Evolutionary conservation across 1,140 invertebrate species (phyloP).

Genomic region (Cyclina sinensis): DNA sequence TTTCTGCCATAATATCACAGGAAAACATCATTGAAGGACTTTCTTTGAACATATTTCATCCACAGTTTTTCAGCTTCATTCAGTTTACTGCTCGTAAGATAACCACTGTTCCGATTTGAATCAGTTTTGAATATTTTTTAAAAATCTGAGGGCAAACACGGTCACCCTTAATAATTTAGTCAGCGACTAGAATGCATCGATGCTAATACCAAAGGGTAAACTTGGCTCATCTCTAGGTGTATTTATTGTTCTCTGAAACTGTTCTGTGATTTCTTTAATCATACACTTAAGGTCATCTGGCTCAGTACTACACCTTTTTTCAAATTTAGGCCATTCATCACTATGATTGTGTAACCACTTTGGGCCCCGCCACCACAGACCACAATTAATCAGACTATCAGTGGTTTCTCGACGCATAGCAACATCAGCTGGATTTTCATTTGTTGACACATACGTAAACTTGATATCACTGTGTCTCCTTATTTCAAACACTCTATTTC

Average conservation of each 20-base stretch:
- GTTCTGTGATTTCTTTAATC: too few relatives aligned
- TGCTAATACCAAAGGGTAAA: conserved; percentile 9
- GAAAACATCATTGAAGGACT: background rate
- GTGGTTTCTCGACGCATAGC: background rate
- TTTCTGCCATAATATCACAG: background rate
- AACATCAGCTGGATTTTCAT: too few relatives aligned
- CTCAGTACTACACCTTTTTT: too few relatives aligned
- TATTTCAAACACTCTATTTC: too few relatives aligned
- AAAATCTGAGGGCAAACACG: background rate
- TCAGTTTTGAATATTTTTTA: background rate
- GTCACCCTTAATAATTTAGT: conserved; percentile 42
- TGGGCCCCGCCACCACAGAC: conserved; percentile 42
- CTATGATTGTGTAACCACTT: background rate
- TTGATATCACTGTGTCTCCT: too few relatives aligned
- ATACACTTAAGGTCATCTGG: background rate
- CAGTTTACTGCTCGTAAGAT: background rate
- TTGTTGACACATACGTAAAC: too few relatives aligned
- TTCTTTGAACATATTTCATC: background rate
- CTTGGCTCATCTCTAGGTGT: background rate
- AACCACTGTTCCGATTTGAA: background rate
- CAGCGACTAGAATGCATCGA: conserved; percentile 13
- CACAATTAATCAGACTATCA: background rate
- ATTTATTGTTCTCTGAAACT: background rate
- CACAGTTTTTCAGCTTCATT: conserved; percentile 26
- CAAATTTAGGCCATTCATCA: background rate